phyloP scores from a whole-genome alignment of 2,888 invertebrate species.

The Harpagoxenus sublaevis region DNA sequence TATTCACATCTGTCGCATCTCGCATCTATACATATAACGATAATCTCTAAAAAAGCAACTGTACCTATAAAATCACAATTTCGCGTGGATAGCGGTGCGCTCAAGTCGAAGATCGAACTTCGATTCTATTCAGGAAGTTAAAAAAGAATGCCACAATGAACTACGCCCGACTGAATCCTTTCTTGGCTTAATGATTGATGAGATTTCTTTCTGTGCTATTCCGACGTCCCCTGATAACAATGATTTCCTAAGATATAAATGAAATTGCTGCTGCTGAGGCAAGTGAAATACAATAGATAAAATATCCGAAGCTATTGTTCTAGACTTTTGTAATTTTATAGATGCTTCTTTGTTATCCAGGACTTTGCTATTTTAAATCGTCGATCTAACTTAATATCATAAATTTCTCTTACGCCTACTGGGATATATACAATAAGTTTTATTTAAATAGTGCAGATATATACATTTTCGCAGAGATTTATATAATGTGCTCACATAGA shows the following conservation, averaged over 20 bases:
- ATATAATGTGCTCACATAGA: background rate
- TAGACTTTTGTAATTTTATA: slow-evolving; percentile 33
- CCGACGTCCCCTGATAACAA: slow-evolving; percentile 50
- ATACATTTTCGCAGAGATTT: background rate
- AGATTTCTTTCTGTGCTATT: slow-evolving; percentile 46
- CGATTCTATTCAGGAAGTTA: slow-evolving; percentile 53
- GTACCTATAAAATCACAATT: slow-evolving; percentile 38
- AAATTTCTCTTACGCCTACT: background rate
- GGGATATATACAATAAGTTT: background rate
- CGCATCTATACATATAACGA: background rate
- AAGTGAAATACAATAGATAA: slow-evolving; percentile 50
- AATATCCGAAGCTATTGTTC: slow-evolving; percentile 32
- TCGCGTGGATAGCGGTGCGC: slow-evolving; percentile 36
- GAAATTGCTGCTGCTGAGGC: slow-evolving; percentile 39
- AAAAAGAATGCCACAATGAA: slow-evolving; percentile 56
- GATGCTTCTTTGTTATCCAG: background rate
- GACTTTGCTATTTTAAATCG: background rate
- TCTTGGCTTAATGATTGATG: slow-evolving; percentile 56
- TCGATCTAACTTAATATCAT: background rate
- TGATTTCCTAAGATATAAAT: slow-evolving; percentile 54
- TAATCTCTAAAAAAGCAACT: slow-evolving; percentile 16
- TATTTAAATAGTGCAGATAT: background rate
- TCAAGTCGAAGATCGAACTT: slow-evolving; percentile 66
- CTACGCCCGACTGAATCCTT: slow-evolving; percentile 48
- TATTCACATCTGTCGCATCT: slow-evolving; percentile 5